phyloP scores from a whole-genome alignment of 2,797 vertebrate genomes.

The Centroberyx gerrardi region DNA sequence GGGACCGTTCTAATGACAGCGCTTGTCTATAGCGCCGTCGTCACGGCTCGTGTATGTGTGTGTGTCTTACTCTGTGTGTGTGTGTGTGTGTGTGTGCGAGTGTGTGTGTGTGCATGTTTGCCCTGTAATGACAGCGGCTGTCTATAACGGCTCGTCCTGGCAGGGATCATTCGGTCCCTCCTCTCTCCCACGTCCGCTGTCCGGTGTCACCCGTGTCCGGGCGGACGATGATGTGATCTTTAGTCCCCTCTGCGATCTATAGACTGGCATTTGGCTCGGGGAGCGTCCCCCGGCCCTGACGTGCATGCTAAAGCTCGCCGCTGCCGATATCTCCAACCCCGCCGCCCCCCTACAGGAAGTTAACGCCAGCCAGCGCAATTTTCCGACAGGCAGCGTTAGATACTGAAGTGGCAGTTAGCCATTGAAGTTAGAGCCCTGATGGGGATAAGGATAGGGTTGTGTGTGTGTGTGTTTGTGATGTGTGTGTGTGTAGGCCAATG shows the following conservation, averaged over 20 bases:
- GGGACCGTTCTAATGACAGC: slow-evolving; percentile 96
- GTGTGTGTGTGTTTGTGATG: slow-evolving; percentile 7
- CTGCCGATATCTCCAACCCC: slow-evolving; percentile 87
- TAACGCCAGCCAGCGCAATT: slow-evolving; percentile 81
- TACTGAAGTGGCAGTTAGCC: slow-evolving; percentile 72
- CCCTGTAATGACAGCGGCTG: slow-evolving; percentile 97
- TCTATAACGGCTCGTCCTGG: slow-evolving; percentile 95
- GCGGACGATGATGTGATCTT: slow-evolving; percentile 98
- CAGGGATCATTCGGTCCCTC: slow-evolving; percentile 93
- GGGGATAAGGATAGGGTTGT: slow-evolving; percentile 26
- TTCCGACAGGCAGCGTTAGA: slow-evolving; percentile 71
- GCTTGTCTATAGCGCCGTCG: slow-evolving; percentile 95
- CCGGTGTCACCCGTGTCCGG: slow-evolving; percentile 95
- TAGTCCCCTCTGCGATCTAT: slow-evolving; percentile 98
- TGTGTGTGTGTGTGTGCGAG: slow-evolving; percentile 46
- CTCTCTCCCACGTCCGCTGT: slow-evolving; percentile 74
- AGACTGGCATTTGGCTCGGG: slow-evolving; percentile 99
- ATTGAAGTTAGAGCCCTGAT: slow-evolving; percentile 60
- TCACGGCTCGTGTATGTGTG: slow-evolving; percentile 78
- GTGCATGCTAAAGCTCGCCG: slow-evolving; percentile 94
- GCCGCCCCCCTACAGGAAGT: slow-evolving; percentile 64
- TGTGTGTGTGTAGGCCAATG: slow-evolving; percentile 14
- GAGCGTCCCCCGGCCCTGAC: slow-evolving; percentile 87
- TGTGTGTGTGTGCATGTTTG: slow-evolving; percentile 66
- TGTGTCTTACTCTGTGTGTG: slow-evolving; percentile 45